Conservation (phyloP, 2,888 invertebrate species). For the Cheilosia pagana region DNA sequence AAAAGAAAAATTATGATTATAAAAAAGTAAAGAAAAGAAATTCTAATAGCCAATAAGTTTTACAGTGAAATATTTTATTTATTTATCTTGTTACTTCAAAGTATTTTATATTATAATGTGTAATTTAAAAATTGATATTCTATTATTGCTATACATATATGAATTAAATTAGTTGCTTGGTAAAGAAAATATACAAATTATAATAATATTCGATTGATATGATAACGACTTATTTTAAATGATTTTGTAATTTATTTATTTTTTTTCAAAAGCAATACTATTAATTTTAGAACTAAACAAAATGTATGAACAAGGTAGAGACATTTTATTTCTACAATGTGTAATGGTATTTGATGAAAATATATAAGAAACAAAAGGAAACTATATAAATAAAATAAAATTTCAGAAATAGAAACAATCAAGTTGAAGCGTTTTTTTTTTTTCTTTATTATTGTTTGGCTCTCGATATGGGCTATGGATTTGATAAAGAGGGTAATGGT, state of each 20-base stretch:
- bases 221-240: constrained; percentile 50
- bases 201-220: constrained; percentile 44
- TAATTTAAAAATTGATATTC: constrained; percentile 38
- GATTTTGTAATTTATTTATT: constrained; percentile 38
- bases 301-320: constrained; percentile 58
- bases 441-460: not conserved
- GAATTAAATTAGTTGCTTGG: constrained; percentile 60
- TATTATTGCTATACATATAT: constrained; percentile 47
- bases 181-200: constrained; percentile 59
- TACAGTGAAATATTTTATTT: constrained; percentile 74
- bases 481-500: too few species aligned
- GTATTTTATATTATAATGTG: constrained; percentile 68
- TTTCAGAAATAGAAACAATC: constrained; percentile 69
- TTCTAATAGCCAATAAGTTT: constrained; percentile 74
- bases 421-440: constrained; percentile 9
- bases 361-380: constrained; percentile 41
- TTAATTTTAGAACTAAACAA: constrained; percentile 52
- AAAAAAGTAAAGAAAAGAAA: constrained; percentile 35
- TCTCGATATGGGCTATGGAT: too few species aligned
- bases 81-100: constrained; percentile 72
- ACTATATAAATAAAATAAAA: constrained; percentile 66
- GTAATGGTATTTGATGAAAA: constrained; percentile 63
- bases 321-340: constrained; percentile 67
- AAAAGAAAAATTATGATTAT: constrained; percentile 30
- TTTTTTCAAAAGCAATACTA: constrained; percentile 66